Conservation (phyloP, 2,888 invertebrate genomes). For the Beris chalybata region DNA sequence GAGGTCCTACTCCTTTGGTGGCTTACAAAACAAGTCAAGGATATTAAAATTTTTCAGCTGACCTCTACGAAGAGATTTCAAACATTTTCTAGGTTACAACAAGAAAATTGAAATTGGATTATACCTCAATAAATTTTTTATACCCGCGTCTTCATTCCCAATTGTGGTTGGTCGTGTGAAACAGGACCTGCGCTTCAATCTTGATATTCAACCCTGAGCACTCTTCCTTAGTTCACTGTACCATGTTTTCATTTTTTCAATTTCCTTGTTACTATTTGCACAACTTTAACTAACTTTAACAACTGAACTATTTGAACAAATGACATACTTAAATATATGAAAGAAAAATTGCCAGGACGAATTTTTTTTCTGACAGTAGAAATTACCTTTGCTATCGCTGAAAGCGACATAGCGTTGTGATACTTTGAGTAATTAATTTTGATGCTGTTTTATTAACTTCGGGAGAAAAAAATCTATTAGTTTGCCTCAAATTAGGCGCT, state of each 20-base stretch:
- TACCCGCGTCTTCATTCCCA: background rate
- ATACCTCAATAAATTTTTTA: too few species aligned
- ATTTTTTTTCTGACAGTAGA: too few species aligned
- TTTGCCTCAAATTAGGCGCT: constrained; percentile 25
- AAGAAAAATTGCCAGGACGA: background rate
- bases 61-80: too few species aligned
- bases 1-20: too few species aligned
- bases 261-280: too few species aligned
- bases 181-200: constrained; percentile 18
- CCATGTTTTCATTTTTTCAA: too few species aligned
- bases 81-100: too few species aligned
- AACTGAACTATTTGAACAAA: background rate
- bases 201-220: constrained; percentile 15
- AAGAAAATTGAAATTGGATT: too few species aligned
- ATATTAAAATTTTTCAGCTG: too few species aligned
- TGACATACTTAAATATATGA: background rate
- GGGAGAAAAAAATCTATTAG: constrained; percentile 6
- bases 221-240: constrained; percentile 5
- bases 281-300: too few species aligned
- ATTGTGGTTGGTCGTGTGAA: constrained; percentile 27
- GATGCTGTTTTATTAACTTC: constrained; percentile 51
- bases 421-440: constrained; percentile 70
- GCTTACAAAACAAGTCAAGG: too few species aligned
- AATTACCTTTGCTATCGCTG: constrained; percentile 68
- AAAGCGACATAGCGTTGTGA: constrained; percentile 63